phyloP scores from a whole-genome alignment of 1,140 invertebrate species.

The Hycleus cichorii region DNA sequence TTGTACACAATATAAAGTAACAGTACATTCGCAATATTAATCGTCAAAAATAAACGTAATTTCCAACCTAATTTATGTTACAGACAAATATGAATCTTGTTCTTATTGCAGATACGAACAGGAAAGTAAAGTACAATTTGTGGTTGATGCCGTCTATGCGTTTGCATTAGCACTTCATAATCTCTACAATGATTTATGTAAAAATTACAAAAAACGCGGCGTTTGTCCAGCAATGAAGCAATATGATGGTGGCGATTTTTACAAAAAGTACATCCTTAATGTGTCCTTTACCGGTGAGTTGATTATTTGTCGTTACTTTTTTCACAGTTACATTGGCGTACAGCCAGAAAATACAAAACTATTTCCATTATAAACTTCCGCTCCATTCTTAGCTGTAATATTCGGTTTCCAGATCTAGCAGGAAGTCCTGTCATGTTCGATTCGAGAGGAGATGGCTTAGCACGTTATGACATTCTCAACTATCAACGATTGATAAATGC shows the following conservation, averaged over 20 bases:
- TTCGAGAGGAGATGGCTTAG: constrained; percentile 58
- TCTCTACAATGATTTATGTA: constrained; percentile 51
- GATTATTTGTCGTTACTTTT: background rate
- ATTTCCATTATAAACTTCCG: too few relatives aligned
- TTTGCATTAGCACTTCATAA: constrained; percentile 71
- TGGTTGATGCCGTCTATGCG: constrained; percentile 82
- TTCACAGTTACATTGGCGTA: too few relatives aligned
- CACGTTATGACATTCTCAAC: constrained; percentile 56
- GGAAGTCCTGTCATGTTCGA: constrained; percentile 61
- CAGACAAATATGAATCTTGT: background rate
- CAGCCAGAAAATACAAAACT: too few relatives aligned
- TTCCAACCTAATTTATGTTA: too few relatives aligned
- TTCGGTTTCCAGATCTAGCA: constrained; percentile 49
- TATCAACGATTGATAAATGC: constrained; percentile 48
- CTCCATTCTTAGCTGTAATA: background rate
- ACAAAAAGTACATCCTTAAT: constrained; percentile 60
- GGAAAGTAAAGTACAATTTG: constrained; percentile 83
- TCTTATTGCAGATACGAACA: constrained; percentile 52
- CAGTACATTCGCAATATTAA: too few relatives aligned
- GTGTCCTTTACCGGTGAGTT: constrained; percentile 58
- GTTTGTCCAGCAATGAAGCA: constrained; percentile 58
- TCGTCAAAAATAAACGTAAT: too few relatives aligned
- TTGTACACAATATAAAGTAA: too few relatives aligned
- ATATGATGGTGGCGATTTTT: constrained; percentile 63
- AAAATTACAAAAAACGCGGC: constrained; percentile 37